phyloP scores from a whole-genome alignment of 2,888 invertebrate genomes.

The Incurvaria masculella region DNA sequence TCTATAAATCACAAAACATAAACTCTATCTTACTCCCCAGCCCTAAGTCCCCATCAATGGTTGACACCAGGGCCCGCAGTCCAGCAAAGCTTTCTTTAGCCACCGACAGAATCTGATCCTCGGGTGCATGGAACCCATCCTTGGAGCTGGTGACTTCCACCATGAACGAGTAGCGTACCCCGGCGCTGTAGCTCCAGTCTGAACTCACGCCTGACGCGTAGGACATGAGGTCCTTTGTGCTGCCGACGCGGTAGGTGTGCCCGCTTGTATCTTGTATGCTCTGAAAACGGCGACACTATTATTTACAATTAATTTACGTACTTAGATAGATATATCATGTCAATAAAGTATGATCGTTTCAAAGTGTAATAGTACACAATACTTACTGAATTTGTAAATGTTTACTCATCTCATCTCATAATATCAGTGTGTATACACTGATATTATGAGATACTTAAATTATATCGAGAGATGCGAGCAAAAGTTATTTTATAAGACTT shows the following conservation, averaged over 20 bases:
- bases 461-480: conserved; percentile 19
- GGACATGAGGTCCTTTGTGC: conserved; percentile 49
- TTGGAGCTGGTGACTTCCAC: conserved; percentile 38
- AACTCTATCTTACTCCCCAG: too few species aligned
- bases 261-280: conserved; percentile 33
- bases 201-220: conserved; percentile 39
- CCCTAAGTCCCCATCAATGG: too few species aligned
- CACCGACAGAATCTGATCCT: conserved; percentile 34
- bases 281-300: conserved; percentile 22
- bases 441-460: conserved; percentile 11
- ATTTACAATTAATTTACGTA: background rate
- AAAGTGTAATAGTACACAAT: background rate
- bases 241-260: conserved; percentile 43
- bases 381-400: background rate
- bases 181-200: conserved; percentile 43
- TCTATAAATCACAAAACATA: too few species aligned
- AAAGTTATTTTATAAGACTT: too few species aligned
- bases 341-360: conserved; percentile 13
- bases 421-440: conserved; percentile 9
- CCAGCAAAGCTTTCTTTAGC: conserved; percentile 30
- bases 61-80: conserved; percentile 31
- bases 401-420: background rate
- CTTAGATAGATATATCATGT: background rate
- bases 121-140: conserved; percentile 38
- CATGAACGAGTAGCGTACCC: conserved; percentile 44